Evolutionary conservation across 2,797 vertebrate species (phyloP).

Genomic region (Propithecus deckenii): DNA sequence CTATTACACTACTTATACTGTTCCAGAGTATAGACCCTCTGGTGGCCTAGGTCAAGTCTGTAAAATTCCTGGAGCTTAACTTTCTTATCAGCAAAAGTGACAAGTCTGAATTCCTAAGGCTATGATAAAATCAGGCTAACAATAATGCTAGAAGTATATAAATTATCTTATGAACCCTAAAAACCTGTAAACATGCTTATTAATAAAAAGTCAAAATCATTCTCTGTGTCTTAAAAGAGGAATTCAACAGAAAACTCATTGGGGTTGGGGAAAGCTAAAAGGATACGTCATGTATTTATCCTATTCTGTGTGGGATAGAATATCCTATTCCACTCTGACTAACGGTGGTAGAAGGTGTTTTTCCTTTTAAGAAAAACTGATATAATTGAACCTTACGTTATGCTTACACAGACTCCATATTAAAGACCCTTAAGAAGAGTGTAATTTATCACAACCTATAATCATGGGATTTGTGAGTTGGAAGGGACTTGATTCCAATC

Average conservation of each 20-base stretch:
- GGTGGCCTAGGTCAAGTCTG: neutral
- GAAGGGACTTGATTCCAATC: neutral
- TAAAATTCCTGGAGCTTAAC: neutral
- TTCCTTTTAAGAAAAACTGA: conserved; percentile 23
- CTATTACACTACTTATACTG: neutral
- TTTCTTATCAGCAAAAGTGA: conserved; percentile 29
- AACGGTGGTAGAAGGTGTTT: neutral
- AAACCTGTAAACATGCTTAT: conserved; percentile 25
- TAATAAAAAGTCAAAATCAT: conserved; percentile 55
- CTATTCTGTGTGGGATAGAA: neutral
- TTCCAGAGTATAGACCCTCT: neutral
- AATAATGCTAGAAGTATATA: conserved; percentile 44
- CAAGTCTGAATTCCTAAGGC: conserved; percentile 20
- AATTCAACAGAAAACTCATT: neutral
- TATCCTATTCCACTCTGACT: neutral
- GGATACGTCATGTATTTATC: neutral
- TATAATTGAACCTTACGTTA: neutral
- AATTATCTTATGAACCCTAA: conserved; percentile 31
- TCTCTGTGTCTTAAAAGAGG: conserved; percentile 1
- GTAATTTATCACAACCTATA: conserved; percentile 6
- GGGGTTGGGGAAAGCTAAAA: neutral
- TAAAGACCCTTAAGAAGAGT: conserved; percentile 33
- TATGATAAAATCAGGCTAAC: conserved; percentile 11
- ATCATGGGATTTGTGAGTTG: conserved; percentile 16
- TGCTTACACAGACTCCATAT: neutral